These are phyloP conservation scores for Ornithorhynchus anatinus DNA, from an alignment of 2,113 vertebrate genomes.

Conservation along the genomic window DNA sequence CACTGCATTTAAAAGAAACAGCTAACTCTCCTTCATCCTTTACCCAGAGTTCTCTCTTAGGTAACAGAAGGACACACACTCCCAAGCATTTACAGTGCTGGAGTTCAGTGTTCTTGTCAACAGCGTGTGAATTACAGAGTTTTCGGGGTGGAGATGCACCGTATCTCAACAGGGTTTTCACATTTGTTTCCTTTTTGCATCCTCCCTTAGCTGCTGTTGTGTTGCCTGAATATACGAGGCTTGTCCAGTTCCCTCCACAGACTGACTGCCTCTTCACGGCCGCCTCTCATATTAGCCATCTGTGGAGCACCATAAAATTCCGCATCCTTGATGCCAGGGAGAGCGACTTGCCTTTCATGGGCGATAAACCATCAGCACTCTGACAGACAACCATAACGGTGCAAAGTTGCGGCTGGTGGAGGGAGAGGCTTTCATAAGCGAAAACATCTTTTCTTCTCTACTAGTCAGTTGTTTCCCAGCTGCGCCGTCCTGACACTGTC, in stretches of 20 bases:
- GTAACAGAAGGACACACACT: neutral
- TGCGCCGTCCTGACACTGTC: neutral
- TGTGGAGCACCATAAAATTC: neutral
- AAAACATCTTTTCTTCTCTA: neutral
- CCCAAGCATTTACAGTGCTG: neutral
- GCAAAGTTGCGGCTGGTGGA: neutral
- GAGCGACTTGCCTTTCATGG: neutral
- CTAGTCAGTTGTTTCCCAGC: neutral
- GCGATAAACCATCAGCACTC: fast-evolving
- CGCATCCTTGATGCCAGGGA: too few species aligned
- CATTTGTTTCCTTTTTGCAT: neutral
- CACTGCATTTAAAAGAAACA: neutral
- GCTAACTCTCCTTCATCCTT: neutral
- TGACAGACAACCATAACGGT: neutral
- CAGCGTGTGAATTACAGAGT: fast-evolving
- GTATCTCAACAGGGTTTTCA: neutral
- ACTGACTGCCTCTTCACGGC: neutral
- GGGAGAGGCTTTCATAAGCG: fast-evolving
- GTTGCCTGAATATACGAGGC: neutral
- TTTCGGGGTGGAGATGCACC: fast-evolving
- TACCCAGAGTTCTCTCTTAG: neutral
- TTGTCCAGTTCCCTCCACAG: neutral
- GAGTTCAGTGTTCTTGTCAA: fast-evolving
- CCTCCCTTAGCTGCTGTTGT: neutral
- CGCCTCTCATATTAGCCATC: neutral